A percentile compares a stretch with the other conserved stretches of the same genome.
phyloP scores from a whole-genome alignment of 2,888 invertebrate species.

The Cyrtodaria siliqua region DNA sequence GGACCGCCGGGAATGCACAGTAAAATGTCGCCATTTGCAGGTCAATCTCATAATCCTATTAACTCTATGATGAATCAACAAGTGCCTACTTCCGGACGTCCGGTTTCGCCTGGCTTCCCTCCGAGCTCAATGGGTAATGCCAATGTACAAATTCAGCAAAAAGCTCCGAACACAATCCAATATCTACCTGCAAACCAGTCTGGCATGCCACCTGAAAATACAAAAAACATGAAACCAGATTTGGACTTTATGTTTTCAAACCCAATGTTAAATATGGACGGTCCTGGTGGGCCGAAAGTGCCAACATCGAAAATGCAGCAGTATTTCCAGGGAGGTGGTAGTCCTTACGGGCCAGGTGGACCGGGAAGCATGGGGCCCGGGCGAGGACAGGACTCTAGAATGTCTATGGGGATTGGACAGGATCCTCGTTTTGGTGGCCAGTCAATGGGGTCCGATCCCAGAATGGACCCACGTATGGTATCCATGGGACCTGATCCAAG shows the following conservation, averaged over 20 bases:
- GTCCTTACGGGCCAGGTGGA: conserved; percentile 57
- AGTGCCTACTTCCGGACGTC: conserved; percentile 65
- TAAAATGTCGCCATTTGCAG: conserved; percentile 54
- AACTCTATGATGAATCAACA: conserved; percentile 50
- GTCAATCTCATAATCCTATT: conserved; percentile 58
- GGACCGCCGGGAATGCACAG: conserved; percentile 59
- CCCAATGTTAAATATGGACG: conserved; percentile 90
- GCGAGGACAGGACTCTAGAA: conserved; percentile 43
- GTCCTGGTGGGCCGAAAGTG: conserved; percentile 88
- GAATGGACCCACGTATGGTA: conserved; percentile 58
- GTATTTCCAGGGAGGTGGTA: conserved; percentile 88
- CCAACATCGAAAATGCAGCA: conserved; percentile 91
- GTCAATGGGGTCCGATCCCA: conserved; percentile 48
- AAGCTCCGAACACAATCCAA: conserved; percentile 99
- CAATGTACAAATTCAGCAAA: conserved; percentile 96
- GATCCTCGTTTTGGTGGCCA: conserved; percentile 54
- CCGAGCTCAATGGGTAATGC: conserved; percentile 89
- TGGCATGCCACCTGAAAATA: conserved; percentile 84
- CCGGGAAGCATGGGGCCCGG: conserved; percentile 45
- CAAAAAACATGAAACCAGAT: conserved; percentile 70
- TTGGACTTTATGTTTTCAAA: conserved; percentile 91
- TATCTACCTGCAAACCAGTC: conserved; percentile 98
- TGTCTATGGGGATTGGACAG: conserved; percentile 53
- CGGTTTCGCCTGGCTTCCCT: conserved; percentile 73
- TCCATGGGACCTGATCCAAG: conserved; percentile 59